These are phyloP conservation scores for Piscicola geometra DNA, from an alignment of 2,888 invertebrate genomes.

Conservation along the genomic window DNA sequence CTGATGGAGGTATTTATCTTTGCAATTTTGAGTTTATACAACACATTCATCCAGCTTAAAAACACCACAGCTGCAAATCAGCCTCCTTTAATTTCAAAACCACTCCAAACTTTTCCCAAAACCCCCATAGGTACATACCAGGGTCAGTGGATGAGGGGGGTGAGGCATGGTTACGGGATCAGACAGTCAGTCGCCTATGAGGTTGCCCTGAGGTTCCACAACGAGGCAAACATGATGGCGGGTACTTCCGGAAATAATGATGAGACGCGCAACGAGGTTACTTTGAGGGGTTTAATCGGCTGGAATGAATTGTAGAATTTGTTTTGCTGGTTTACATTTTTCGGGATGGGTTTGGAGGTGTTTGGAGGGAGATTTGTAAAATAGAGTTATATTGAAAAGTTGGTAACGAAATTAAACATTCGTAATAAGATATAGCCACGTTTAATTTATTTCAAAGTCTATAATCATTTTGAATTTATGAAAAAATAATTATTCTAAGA, in stretches of 20 bases:
- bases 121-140: conserved; percentile 61
- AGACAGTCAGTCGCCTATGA: conserved; percentile 94
- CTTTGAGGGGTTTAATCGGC: too few species aligned
- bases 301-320: neutral
- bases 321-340: neutral
- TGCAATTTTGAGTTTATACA: too few species aligned
- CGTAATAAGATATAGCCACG: too few species aligned
- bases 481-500: conserved; percentile 42
- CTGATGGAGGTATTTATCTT: conserved; percentile 77
- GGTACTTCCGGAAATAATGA: too few species aligned
- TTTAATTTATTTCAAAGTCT: too few species aligned
- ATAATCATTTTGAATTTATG: too few species aligned
- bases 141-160: conserved; percentile 97
- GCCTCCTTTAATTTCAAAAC: too few species aligned
- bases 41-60: too few species aligned
- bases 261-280: too few species aligned
- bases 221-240: conserved; percentile 28
- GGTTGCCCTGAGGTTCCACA: conserved; percentile 83
- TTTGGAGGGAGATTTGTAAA: conserved; percentile 53
- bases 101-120: neutral
- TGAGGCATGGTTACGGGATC: conserved; percentile 97
- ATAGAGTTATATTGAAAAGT: too few species aligned
- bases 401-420: too few species aligned
- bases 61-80: too few species aligned
- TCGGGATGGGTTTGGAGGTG: conserved; percentile 61